A percentile compares a stretch with the other conserved stretches of the same genome.
Conservation (phyloP, 2,797 vertebrate genomes). For the Sparus aurata region DNA sequence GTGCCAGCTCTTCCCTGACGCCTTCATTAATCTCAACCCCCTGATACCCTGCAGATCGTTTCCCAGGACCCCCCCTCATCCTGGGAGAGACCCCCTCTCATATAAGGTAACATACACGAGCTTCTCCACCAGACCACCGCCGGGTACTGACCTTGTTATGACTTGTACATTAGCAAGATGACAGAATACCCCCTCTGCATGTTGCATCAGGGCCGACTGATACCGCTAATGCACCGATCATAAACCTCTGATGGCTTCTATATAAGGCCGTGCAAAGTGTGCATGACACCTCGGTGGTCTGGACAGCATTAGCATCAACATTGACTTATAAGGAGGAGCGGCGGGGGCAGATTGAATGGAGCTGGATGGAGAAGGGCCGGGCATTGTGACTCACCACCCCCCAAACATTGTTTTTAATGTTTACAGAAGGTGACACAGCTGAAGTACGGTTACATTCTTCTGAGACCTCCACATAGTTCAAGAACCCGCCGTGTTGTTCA, state of each 20-base stretch:
- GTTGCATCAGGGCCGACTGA: slow-evolving; percentile 60
- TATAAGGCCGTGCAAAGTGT: slow-evolving; percentile 77
- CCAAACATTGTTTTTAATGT: slow-evolving; percentile 65
- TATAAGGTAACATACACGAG: slow-evolving; percentile 16
- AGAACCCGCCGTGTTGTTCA: slow-evolving; percentile 7
- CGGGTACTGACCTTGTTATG: slow-evolving; percentile 50
- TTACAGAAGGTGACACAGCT: slow-evolving; percentile 64
- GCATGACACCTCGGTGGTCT: slow-evolving; percentile 74
- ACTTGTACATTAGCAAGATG: slow-evolving; percentile 60
- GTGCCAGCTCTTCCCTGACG: slow-evolving; percentile 19
- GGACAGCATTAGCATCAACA: slow-evolving; percentile 80
- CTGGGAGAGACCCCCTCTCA: slow-evolving; percentile 11
- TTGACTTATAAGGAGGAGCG: slow-evolving; percentile 86
- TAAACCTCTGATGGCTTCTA: slow-evolving; percentile 74
- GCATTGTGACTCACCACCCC: slow-evolving; percentile 70
- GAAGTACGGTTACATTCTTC: slow-evolving; percentile 59
- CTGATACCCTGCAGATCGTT: slow-evolving; percentile 27
- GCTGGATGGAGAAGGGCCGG: neutral
- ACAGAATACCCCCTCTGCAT: slow-evolving; percentile 50
- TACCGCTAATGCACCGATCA: slow-evolving; percentile 67
- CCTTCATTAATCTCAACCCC: slow-evolving; percentile 18
- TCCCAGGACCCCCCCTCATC: slow-evolving; percentile 29
- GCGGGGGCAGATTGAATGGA: slow-evolving; percentile 50
- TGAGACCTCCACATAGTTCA: slow-evolving; percentile 15
- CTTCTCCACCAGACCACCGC: slow-evolving; percentile 26